Conservation (phyloP, 2,797 vertebrate genomes). For the Muscicapa striata region DNA sequence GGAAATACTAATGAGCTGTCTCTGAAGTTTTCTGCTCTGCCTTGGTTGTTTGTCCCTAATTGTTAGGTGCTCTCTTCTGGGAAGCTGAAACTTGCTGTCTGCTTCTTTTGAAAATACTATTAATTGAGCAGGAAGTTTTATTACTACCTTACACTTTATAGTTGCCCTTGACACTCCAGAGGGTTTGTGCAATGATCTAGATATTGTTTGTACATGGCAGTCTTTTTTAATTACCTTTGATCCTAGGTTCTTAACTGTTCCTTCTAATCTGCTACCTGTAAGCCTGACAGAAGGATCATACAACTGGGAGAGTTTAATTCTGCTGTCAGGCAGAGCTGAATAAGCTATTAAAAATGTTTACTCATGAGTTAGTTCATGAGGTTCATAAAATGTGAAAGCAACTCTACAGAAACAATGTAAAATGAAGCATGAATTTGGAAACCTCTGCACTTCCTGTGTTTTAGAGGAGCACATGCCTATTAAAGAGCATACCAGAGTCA, state of each 20-base stretch:
- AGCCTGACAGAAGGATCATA: not conserved
- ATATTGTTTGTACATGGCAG: not conserved
- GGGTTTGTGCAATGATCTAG: not conserved
- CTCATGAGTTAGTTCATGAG: not conserved
- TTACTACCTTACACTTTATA: not conserved
- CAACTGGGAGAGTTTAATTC: constrained; percentile 39
- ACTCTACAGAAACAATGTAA: not conserved
- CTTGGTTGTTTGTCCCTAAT: not conserved
- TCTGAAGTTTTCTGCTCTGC: not conserved
- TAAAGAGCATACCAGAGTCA: not conserved
- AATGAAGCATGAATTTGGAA: constrained; percentile 1
- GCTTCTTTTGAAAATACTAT: not conserved
- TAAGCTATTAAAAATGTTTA: constrained; percentile 32
- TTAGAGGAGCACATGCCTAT: not conserved
- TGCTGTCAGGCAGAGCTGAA: constrained; percentile 5
- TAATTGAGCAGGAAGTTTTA: not conserved
- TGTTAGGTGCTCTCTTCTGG: not conserved
- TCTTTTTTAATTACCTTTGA: constrained; percentile 33
- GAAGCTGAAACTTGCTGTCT: not conserved
- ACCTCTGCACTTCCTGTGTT: not conserved
- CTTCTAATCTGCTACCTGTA: not conserved
- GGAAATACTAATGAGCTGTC: not conserved
- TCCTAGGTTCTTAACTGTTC: not conserved
- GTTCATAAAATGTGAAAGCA: not conserved
- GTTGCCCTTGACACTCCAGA: not conserved